These are phyloP conservation scores for Patella ulyssiponensis DNA, from an alignment of 2,888 invertebrate species.

Conservation along the genomic window DNA sequence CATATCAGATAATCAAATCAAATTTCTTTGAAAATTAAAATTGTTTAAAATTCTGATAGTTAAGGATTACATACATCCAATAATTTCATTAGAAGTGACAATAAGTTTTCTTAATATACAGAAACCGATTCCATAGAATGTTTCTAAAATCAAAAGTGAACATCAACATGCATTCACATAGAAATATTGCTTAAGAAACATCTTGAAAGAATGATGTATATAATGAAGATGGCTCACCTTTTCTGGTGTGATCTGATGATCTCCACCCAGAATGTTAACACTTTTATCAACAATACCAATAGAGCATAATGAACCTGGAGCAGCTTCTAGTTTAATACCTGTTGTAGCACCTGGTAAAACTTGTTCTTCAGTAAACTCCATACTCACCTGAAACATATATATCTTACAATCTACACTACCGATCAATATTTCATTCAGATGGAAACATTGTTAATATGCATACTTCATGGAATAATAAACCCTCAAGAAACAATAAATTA, in stretches of 20 bases:
- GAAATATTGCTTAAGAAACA: too few species aligned
- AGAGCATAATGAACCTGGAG: slow-evolving; percentile 77
- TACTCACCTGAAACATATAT: slow-evolving; percentile 49
- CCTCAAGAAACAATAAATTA: not conserved
- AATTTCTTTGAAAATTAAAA: too few species aligned
- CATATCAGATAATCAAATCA: too few species aligned
- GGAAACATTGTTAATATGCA: not conserved
- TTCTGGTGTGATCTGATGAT: slow-evolving; percentile 59
- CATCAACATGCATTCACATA: too few species aligned
- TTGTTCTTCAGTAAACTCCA: slow-evolving; percentile 67
- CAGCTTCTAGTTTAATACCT: slow-evolving; percentile 74
- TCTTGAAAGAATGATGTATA: too few species aligned
- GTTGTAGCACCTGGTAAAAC: slow-evolving; percentile 75
- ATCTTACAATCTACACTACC: not conserved
- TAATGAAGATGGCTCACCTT: slow-evolving; percentile 43
- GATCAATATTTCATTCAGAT: not conserved
- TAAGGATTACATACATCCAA: too few species aligned
- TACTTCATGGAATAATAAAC: not conserved
- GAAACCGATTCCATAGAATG: too few species aligned
- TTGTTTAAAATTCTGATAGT: too few species aligned
- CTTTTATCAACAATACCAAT: slow-evolving; percentile 77
- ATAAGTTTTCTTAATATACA: too few species aligned
- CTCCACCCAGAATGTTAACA: slow-evolving; percentile 72
- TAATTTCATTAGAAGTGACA: not conserved
- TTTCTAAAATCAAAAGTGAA: too few species aligned